These are phyloP conservation scores for Hipparchia sbordonii DNA, from an alignment of 2,888 invertebrate species.

Conservation along the genomic window DNA sequence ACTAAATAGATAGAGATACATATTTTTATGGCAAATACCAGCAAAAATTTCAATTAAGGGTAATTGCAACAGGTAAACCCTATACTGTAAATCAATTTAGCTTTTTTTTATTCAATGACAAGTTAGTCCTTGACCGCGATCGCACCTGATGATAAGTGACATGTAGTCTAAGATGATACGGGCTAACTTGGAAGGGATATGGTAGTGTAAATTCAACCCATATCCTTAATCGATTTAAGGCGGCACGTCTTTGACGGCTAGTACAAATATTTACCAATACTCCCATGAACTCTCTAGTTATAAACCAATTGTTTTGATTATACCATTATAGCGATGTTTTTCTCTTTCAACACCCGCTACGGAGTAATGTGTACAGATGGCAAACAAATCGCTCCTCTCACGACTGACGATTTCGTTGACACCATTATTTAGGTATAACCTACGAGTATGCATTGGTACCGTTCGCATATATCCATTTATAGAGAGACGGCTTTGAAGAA, in stretches of 20 bases:
- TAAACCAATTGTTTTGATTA: conserved; percentile 30
- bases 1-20: too few species aligned
- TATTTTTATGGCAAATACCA: too few species aligned
- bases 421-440: conserved; percentile 37
- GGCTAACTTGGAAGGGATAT: too few species aligned
- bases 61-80: too few species aligned
- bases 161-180: too few species aligned
- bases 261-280: conserved; percentile 3
- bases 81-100: too few species aligned
- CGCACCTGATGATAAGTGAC: too few species aligned
- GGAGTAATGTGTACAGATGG: conserved; percentile 60
- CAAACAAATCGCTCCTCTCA: conserved; percentile 64
- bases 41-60: too few species aligned
- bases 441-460: conserved; percentile 43
- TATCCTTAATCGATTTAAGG: too few species aligned
- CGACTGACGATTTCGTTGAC: conserved; percentile 52
- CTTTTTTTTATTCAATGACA: too few species aligned
- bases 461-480: conserved; percentile 48
- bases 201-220: too few species aligned
- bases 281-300: background rate
- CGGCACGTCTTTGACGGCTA: background rate
- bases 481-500: conserved; percentile 30
- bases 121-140: too few species aligned
- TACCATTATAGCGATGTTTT: conserved; percentile 33
- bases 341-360: conserved; percentile 53